Evolutionary conservation across 2,888 invertebrate genomes (phyloP), one percentile per base, ranked within the genome.

Genomic region (Nomada ruficornis): DNA sequence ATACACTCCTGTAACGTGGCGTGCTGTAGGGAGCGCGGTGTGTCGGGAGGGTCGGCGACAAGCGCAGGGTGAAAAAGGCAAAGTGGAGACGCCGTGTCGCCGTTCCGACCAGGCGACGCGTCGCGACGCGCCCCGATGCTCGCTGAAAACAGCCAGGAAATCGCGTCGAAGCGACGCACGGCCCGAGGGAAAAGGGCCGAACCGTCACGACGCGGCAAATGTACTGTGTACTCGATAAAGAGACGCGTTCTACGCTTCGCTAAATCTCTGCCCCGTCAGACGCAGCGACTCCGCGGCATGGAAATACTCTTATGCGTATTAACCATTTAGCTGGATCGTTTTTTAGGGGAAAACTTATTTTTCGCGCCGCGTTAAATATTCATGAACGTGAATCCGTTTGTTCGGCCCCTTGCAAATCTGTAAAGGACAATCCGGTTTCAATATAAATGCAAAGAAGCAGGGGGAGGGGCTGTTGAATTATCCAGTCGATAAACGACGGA

Each of bases 21-120:
- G 20, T 18, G 29, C 2, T 11, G 18, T 59, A 29, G 52, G 54
- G 15, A 54, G 60, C 55, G 71, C 67, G 64, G 59, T 11, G 50
- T 15, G 47, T 13, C n/a, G n/a, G 26, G 23, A 73, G 52, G n/a
- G 78, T 57, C 59, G 65, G 13, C 64, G 72, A 59, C 50, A 29
- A 47, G 80, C 50, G 67, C 20, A 11, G 55, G 64, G 68, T 59
- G 82, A 72, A 70, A 73, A 78, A 78, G 75, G 79, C 70, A 77
- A 75, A 85, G 70, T 47, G 67, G 80, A 75, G 74, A 75, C 77
- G 75, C 55, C 74, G 62, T 63, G 85, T 74, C 63, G 85, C 62
- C 76, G 73, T 68, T 82, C 72, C 55, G 74, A 63, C 64, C 83
- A 69, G 59, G 44, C 77, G 74, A 72, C 86, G 36, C 36, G 36